Evolutionary conservation across 2,797 vertebrate genomes (phyloP), one percentile per base, ranked within the genome.

Genomic region (Coilia nasus): DNA sequence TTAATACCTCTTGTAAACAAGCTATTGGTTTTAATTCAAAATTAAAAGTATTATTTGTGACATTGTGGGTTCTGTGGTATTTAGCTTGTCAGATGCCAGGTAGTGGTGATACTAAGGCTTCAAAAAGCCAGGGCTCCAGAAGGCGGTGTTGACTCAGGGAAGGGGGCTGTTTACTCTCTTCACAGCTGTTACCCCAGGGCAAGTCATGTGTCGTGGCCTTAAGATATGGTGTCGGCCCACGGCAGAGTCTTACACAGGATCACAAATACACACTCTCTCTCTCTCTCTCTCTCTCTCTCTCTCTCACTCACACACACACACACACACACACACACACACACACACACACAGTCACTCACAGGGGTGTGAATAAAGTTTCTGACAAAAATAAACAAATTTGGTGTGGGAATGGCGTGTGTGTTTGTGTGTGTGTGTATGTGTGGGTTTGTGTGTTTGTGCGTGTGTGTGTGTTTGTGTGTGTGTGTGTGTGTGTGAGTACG

Each of bases 31-130:
- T 21, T 41, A 44, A 78, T 2, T 64, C 12, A 85, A 85, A 83
- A 85, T 81, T 67, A n/a, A 83, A 54, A 86, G 80, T 83, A 83
- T 83, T 83, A 46, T 64, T 62, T 41, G 59, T 46, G 60, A 44
- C 35, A 23, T 60, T 41, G 44, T 44, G 82, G 82, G 9, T 44
- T 21, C 25, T 82, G 81, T 21, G 35, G 21, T 41, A 83, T 59
- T 44, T 44, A 60, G 82, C 35, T 23, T 64, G 17, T 19, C 71
- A 41, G 19, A 6, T 78, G 71, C 67, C 67, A 35, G 15, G 64
- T 10, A 17, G 64, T 28, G 4, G 11, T 12, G 35, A 78, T 41
- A 41, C 35, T 44, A 15, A 1, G 0, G 31, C 35, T 78, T 44
- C 71, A 78, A 19, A 35, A 54, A 54, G 50, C 35, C 35, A 41